Conservation (phyloP, 2,888 invertebrate species). For the Sphinx pinastri region DNA sequence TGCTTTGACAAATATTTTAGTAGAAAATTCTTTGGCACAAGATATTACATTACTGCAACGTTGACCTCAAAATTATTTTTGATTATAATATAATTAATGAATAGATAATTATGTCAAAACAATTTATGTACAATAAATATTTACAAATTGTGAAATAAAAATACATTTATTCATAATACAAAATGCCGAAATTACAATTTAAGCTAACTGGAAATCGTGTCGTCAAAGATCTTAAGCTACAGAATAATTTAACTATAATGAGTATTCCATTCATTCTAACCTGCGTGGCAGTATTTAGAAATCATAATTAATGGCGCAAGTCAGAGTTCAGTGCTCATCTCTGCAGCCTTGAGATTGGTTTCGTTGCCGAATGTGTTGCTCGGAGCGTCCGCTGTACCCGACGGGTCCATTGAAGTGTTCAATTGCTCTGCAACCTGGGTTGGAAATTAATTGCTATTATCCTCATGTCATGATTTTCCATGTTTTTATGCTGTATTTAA, state of each 20-base stretch:
- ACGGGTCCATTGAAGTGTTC: constrained; percentile 53
- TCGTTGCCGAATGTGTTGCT: constrained; percentile 50
- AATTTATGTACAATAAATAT: constrained; percentile 18
- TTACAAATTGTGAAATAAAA: constrained; percentile 12
- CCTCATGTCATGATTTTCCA: neutral
- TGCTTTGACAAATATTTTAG: constrained; percentile 9
- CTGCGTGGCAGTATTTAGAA: constrained; percentile 4
- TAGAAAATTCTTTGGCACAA: constrained; percentile 28
- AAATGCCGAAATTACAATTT: constrained; percentile 2
- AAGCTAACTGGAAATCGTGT: constrained; percentile 7
- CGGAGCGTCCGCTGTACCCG: constrained; percentile 48
- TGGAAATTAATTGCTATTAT: constrained; percentile 28
- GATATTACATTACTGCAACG: constrained; percentile 20
- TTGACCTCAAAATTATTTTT: constrained; percentile 9
- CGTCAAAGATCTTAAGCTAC: constrained; percentile 14
- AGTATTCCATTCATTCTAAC: constrained; percentile 13
- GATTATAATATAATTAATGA: neutral
- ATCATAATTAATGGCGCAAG: neutral
- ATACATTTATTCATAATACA: constrained; percentile 1
- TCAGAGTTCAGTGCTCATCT: constrained; percentile 89
- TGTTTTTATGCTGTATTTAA: neutral
- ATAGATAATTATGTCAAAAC: constrained; percentile 1
- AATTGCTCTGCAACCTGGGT: constrained; percentile 81
- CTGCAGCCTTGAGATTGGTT: constrained; percentile 69
- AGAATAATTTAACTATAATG: constrained; percentile 19